A percentile compares a stretch with the other conserved stretches of the same genome.
These are phyloP conservation scores for Crepidodera aurea DNA, from an alignment of 2,888 invertebrate genomes.

Conservation along the genomic window DNA sequence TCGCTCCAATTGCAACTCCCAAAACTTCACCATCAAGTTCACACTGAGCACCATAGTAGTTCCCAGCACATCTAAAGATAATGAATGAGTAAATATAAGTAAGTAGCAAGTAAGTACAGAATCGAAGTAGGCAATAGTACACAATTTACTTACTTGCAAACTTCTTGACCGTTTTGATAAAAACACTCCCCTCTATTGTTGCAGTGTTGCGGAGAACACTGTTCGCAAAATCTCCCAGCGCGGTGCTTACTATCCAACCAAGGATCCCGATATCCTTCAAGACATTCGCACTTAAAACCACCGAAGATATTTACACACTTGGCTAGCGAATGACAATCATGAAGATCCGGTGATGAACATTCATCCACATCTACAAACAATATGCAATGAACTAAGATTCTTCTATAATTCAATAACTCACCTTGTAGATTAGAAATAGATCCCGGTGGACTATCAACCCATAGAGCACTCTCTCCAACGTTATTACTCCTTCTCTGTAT, in stretches of 20 bases:
- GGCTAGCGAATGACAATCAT: slow-evolving; percentile 85
- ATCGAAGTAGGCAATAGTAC: too few species aligned
- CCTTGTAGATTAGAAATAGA: slow-evolving; percentile 79
- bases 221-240: slow-evolving; percentile 79
- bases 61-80: slow-evolving; percentile 75
- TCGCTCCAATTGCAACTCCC: slow-evolving; percentile 90
- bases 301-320: slow-evolving; percentile 86
- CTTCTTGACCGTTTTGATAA: slow-evolving; percentile 76
- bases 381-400: neutral
- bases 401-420: slow-evolving; percentile 51
- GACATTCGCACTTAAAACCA: slow-evolving; percentile 80
- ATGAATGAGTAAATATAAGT: too few species aligned
- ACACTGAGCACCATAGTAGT: slow-evolving; percentile 87
- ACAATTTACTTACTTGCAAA: slow-evolving; percentile 78
- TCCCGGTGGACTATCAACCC: slow-evolving; percentile 83
- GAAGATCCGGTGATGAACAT: slow-evolving; percentile 80
- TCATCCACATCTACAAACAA: slow-evolving; percentile 91
- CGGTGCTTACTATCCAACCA: slow-evolving; percentile 72
- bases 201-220: slow-evolving; percentile 81
- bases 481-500: slow-evolving; percentile 86
- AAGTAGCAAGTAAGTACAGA: too few species aligned
- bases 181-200: slow-evolving; percentile 86
- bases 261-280: slow-evolving; percentile 78
- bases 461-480: slow-evolving; percentile 85
- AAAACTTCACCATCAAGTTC: slow-evolving; percentile 92